Base-by-base conservation (phyloP, 2,888 invertebrate genomes). In the Clunio marinus region DNA sequence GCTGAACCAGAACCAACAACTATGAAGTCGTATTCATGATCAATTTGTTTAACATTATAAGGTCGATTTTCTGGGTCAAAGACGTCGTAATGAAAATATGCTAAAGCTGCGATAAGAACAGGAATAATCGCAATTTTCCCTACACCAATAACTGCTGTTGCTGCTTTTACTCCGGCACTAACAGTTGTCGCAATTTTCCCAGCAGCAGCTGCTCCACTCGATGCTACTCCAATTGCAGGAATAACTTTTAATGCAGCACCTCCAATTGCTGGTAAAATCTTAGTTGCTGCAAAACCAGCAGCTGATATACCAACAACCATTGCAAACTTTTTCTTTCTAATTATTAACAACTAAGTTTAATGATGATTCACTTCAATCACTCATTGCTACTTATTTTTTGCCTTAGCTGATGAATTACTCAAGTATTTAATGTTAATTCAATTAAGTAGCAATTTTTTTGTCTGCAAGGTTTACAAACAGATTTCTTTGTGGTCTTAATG, bases 61-160 rank as follows among this genome's bases (percentile, higher is more conserved):
- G 91, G 89, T 63, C 89, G 82, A 77, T 87, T 90, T 77, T 92
- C 92, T 0, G 92, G 92, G 77, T 92, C 92, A 73, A 91, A 86
- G 1, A 90, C 81, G 73, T 93, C 92, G 77, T 92, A 92, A 78
- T 91, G 88, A 77, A 88, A 92, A 74, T 90, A 92, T 0, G 90
- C 89, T 73, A 92, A 80, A 0, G 88, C 83, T 1, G 88, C 89
- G 70, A 92, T 79, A 74, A 93, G 82, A 41, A 87, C 82, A 0
- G 92, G 92, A 68, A 92, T 79, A 73, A 91, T 85, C 1, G 87
- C 82, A 7, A 89, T 78, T 74, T 90, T 89, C 72, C 88, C 86
- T 24, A 87, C 81, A 1, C 90, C 90, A 25, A 87, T 83, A 2
- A 91, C 80, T 0, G 87, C 78, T 1, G 88, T 82, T 8, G 89